phyloP scores from a whole-genome alignment of 2,113 vertebrate genomes.

The Pseudorasbora parva region DNA sequence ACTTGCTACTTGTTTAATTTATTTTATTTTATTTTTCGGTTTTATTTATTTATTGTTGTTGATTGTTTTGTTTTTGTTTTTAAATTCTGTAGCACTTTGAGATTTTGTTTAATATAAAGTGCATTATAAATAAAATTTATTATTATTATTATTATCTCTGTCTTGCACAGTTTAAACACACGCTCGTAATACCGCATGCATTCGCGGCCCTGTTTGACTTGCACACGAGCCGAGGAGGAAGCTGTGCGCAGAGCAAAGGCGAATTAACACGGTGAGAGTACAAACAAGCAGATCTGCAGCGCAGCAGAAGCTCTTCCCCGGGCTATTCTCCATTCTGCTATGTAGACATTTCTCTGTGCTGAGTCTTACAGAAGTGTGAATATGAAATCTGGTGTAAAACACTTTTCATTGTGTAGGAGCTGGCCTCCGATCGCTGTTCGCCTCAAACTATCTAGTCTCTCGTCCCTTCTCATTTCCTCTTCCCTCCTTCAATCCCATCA shows the following conservation, averaged over 20 bases:
- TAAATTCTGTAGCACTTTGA: too few relatives aligned
- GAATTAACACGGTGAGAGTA: constrained; percentile 30
- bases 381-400: constrained; percentile 32
- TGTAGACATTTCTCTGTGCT: constrained; percentile 27
- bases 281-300: constrained; percentile 35
- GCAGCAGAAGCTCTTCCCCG: constrained; percentile 24
- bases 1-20: too few relatives aligned
- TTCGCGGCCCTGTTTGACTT: constrained; percentile 26
- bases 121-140: too few relatives aligned
- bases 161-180: constrained; percentile 37
- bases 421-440: background rate
- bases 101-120: too few relatives aligned
- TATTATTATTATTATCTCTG: too few relatives aligned
- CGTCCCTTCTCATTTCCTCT: background rate
- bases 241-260: constrained; percentile 20
- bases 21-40: too few relatives aligned
- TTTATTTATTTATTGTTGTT: too few relatives aligned
- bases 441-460: constrained; percentile 3
- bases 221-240: constrained; percentile 33
- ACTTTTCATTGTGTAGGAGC: constrained; percentile 12
- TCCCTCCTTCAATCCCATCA: background rate
- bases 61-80: too few relatives aligned
- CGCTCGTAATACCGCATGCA: constrained; percentile 20
- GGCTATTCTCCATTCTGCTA: constrained; percentile 47
- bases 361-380: constrained; percentile 29